Base-by-base conservation (phyloP, 2,797 vertebrate genomes). In the Sphenopsis melanotis region DNA sequence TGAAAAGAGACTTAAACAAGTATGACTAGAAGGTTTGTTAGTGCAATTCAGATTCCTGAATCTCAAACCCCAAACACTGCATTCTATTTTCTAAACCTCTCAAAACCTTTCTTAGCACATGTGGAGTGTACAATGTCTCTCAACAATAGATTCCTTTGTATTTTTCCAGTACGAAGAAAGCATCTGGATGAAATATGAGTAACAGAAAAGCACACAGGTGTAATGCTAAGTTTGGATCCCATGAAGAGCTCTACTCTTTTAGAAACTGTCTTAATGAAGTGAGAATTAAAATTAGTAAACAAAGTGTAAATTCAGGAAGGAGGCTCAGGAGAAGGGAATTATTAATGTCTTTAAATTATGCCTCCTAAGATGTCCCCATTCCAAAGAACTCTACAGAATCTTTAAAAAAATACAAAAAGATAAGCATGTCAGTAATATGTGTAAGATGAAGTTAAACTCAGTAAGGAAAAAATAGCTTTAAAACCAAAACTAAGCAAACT, bases 141-240 rank as follows among this genome's bases (percentile, higher is more conserved):
- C 68, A 85, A 95, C 80, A 95, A 93, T 82, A 89, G 91, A 65
- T 88, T 84, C 63, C 70, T 95, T 91, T 97, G 87, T 91, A 71
- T 87, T 90, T 94, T 90, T 53, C 50, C 41, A 76, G 53, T 20
- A 56, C 3, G 74, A 94, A 94, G 83, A 75, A 95, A 96, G 92
- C 91, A 96, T 89, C 84, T 95, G 86, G 93, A 87, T 87, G 92
- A 96, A 96, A 96, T 70, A 70, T 91, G 93, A 96, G 84, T 55
- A 93, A 90, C 82, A 95, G 68, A 87, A 93, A 93, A 44, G 23
- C 32, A 86, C 69, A 68, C 94, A 96, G 88, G 89, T 96, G 92
- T 93, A 95, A 95, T 1, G 0, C 41, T 70, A 72, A 57, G 9
- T 89, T 59, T 87, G 69, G 56, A 79, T 61, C 89, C 77, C 80